A percentile compares a stretch with the other conserved stretches of the same genome.
Evolutionary conservation across 2,888 invertebrate species (phyloP).

Genomic region (Diaphora mendica): DNA sequence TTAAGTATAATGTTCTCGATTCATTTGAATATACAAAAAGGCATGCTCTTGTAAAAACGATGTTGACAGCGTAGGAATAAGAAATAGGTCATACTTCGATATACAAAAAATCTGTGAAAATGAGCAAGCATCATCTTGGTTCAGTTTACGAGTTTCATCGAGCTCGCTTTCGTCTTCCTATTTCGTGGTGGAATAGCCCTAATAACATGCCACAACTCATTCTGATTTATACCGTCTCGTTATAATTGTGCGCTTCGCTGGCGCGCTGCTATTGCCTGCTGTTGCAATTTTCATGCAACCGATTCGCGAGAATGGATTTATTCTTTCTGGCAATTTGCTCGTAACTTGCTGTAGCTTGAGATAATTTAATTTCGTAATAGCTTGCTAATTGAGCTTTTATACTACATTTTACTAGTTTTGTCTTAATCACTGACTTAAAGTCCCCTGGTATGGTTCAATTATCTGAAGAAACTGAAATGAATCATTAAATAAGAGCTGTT

Average conservation of each 20-base stretch:
- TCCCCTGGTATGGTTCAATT: constrained; percentile 50
- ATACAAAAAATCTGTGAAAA: constrained; percentile 60
- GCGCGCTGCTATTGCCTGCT: constrained; percentile 78
- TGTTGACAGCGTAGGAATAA: constrained; percentile 48
- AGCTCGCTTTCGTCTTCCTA: constrained; percentile 75
- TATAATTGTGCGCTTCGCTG: constrained; percentile 85
- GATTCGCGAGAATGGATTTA: constrained; percentile 80
- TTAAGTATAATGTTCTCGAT: constrained; percentile 56
- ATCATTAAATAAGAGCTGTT: constrained; percentile 53
- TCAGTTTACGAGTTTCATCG: constrained; percentile 74
- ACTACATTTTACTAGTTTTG: constrained; percentile 60
- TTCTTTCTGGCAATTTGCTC: constrained; percentile 81
- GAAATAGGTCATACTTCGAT: constrained; percentile 46
- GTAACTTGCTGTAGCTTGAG: constrained; percentile 69
- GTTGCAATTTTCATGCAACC: constrained; percentile 85
- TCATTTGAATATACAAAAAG: constrained; percentile 54
- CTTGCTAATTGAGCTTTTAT: constrained; percentile 68
- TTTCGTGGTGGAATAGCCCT: constrained; percentile 80
- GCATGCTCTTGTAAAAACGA: constrained; percentile 40
- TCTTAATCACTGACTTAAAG: constrained; percentile 49
- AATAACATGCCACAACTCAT: constrained; percentile 86
- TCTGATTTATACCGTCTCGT: constrained; percentile 86
- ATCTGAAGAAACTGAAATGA: constrained; percentile 53
- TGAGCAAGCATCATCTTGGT: constrained; percentile 56
- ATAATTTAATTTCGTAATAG: constrained; percentile 73